Conservation (phyloP, 2,113 vertebrate genomes). For the Dolichallabes microphthalmus region DNA sequence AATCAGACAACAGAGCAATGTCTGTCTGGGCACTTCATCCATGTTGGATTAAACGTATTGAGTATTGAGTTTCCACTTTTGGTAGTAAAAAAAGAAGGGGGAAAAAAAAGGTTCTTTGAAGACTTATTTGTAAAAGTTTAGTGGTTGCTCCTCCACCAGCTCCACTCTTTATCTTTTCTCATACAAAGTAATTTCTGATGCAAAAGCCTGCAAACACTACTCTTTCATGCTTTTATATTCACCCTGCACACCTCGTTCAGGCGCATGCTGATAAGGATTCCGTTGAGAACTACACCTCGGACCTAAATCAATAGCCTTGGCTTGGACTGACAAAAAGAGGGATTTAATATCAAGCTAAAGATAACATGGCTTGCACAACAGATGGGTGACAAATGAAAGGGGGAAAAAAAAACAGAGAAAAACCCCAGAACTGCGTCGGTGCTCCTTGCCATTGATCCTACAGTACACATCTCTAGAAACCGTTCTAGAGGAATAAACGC, state of each 20-base stretch:
- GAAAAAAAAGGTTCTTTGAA: not conserved
- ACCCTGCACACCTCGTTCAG: not conserved
- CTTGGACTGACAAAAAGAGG: not conserved
- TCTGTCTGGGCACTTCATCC: not conserved
- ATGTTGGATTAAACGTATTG: not conserved
- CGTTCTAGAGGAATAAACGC: not conserved
- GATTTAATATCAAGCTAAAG: not conserved
- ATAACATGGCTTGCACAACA: not conserved
- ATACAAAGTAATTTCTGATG: not conserved
- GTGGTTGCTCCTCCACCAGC: not conserved
- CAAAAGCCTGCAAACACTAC: too few species aligned
- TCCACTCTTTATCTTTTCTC: not conserved
- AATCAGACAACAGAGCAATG: not conserved
- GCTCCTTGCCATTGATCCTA: not conserved
- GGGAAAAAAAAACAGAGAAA: not conserved
- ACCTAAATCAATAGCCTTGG: not conserved
- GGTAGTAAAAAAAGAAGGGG: too few species aligned
- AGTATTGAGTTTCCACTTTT: too few species aligned
- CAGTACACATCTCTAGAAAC: not conserved
- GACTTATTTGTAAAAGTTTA: not conserved
- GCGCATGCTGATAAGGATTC: not conserved
- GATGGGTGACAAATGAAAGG: not conserved
- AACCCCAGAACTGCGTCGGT: not conserved
- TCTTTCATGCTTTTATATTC: not conserved
- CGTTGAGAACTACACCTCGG: not conserved